phyloP scores from a whole-genome alignment of 2,113 vertebrate species.

The Sceloporus undulatus region DNA sequence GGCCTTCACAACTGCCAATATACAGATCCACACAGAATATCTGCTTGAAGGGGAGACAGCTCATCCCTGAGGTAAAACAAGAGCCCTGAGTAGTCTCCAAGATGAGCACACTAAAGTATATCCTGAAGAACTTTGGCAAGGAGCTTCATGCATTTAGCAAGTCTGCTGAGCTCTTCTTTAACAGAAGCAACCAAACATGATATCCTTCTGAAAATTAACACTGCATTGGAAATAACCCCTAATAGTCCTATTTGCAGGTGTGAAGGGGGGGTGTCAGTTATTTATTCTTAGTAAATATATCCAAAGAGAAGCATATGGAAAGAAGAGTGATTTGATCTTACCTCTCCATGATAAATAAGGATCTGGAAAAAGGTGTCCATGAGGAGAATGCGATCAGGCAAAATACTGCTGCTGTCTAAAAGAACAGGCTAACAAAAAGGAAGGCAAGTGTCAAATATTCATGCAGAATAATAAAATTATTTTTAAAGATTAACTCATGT shows the following conservation, averaged over 20 bases:
- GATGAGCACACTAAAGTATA: not conserved
- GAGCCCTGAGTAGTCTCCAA: not conserved
- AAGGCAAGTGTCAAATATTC: constrained; percentile 34
- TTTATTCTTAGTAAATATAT: not conserved
- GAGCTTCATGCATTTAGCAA: too few relatives aligned
- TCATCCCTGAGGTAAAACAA: not conserved
- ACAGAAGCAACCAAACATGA: not conserved
- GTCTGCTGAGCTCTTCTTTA: not conserved
- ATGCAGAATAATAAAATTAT: constrained; percentile 24
- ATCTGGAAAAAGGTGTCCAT: constrained; percentile 99
- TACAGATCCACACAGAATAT: not conserved
- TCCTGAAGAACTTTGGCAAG: too few relatives aligned
- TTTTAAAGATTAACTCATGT: not conserved
- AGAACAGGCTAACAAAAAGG: constrained; percentile 87
- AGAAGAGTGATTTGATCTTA: constrained; percentile 70
- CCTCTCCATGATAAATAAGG: constrained; percentile 98
- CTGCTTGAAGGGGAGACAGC: not conserved
- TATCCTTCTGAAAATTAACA: not conserved
- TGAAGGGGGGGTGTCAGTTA: not conserved
- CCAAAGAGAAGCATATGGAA: not conserved
- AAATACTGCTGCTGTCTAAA: constrained; percentile 97
- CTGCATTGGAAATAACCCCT: not conserved
- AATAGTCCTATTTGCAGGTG: not conserved
- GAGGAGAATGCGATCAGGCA: constrained; percentile 95
- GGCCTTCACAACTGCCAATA: not conserved